phyloP scores from a whole-genome alignment of 2,888 invertebrate genomes.

The Hydropsyche betteni region DNA sequence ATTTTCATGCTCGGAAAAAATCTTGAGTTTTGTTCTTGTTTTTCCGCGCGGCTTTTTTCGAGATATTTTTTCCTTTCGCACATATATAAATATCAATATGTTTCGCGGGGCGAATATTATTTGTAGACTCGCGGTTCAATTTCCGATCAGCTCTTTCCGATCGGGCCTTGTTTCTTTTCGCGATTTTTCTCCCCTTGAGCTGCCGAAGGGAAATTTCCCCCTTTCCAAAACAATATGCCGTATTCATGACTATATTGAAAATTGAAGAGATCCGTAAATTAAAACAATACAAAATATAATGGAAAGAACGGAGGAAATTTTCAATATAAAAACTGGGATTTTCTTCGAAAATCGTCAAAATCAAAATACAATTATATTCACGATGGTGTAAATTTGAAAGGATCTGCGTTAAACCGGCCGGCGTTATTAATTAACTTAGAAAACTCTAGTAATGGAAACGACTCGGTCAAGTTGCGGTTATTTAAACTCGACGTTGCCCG shows the following conservation, averaged over 20 bases:
- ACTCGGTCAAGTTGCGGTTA: slow-evolving; percentile 2
- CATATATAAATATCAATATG: slow-evolving; percentile 31
- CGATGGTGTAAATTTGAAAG: too few relatives aligned
- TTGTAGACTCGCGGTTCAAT: slow-evolving; percentile 12
- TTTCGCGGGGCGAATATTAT: slow-evolving; percentile 8
- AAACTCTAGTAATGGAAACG: not conserved
- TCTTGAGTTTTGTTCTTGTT: not conserved
- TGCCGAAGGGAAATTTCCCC: too few relatives aligned
- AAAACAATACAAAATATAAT: too few relatives aligned
- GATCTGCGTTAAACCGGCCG: too few relatives aligned
- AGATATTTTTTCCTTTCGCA: not conserved
- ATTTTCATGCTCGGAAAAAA: not conserved
- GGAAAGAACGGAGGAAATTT: too few relatives aligned
- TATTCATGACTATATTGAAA: too few relatives aligned
- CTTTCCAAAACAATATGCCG: too few relatives aligned
- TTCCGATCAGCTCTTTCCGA: slow-evolving; percentile 5
- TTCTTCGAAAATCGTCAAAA: too few relatives aligned
- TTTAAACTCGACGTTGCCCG: slow-evolving; percentile 9
- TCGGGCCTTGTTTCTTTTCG: not conserved
- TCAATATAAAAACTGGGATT: too few relatives aligned
- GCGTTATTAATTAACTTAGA: slow-evolving; percentile 18
- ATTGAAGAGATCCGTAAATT: too few relatives aligned
- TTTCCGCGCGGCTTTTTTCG: not conserved
- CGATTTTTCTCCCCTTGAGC: too few relatives aligned
- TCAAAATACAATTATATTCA: too few relatives aligned